Percentiles rank a stretch among this genome's conserved stretches.
These are phyloP conservation scores for Euphonia xanthogaster DNA, from an alignment of 2,797 vertebrate genomes.

Conservation along the genomic window DNA sequence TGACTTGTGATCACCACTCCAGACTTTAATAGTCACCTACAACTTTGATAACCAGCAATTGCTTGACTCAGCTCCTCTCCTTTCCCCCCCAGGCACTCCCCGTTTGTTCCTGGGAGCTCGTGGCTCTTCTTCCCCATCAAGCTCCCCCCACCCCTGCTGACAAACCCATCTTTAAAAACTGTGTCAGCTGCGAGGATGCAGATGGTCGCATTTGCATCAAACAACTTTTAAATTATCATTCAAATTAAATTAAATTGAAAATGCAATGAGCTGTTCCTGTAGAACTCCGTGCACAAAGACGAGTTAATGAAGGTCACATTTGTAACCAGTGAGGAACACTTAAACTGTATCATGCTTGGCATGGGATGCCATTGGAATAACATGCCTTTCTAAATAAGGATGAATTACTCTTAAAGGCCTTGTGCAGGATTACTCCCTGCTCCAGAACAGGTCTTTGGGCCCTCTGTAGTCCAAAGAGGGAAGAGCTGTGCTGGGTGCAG, in stretches of 20 bases:
- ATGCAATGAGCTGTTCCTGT: constrained; percentile 61
- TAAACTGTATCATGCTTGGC: not conserved
- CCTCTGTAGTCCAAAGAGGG: not conserved
- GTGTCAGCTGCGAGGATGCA: constrained; percentile 61
- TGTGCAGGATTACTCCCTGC: not conserved
- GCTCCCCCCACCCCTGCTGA: not conserved
- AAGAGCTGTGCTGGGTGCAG: not conserved
- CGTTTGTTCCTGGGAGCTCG: not conserved
- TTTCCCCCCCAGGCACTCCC: not conserved
- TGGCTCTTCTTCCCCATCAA: not conserved
- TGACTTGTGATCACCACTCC: not conserved
- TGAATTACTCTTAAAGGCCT: not conserved
- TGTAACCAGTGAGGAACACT: constrained; percentile 33
- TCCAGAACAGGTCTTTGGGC: not conserved
- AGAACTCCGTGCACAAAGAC: constrained; percentile 13
- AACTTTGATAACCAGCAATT: not conserved
- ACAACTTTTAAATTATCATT: constrained; percentile 77
- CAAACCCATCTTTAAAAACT: constrained; percentile 51
- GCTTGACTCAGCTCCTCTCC: not conserved
- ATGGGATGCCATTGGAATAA: not conserved
- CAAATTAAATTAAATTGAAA: constrained; percentile 74
- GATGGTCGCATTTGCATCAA: constrained; percentile 71
- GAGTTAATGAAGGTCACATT: constrained; percentile 58
- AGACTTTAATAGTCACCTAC: not conserved
- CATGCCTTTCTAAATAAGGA: not conserved